Evolutionary conservation across 2,888 invertebrate species (phyloP), one percentile per base, ranked within the genome.

Genomic region (Iphiclides podalirius): DNA sequence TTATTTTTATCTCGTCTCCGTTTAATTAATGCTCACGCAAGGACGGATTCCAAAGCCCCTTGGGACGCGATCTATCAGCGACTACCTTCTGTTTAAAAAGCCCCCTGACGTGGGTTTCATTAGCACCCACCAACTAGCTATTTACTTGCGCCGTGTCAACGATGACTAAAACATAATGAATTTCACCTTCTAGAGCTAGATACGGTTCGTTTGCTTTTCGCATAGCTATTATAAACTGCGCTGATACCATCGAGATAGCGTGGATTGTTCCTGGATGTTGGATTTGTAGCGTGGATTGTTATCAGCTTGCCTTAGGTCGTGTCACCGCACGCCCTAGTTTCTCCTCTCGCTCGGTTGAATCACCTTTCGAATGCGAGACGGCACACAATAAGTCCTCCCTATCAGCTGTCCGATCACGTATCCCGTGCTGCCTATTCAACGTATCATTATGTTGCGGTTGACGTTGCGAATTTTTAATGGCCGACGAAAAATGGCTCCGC

Each of bases 281-380:
- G 3, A 4, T 4, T 20, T 6, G 20, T 20, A n/a, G n/a, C n/a
- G n/a, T n/a, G n/a, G n/a, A n/a, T n/a, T n/a, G 74, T 84, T 85
- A 85, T 84, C 84, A 73, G 72, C 62, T 71, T 69, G 72, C 60
- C 60, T 75, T 72, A 73, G 79, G 78, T 81, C 76, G 77, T 75
- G 78, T 80, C 79, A 69, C 70, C 58, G 54, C 53, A 49, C 70
- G 83, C 67, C 78, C 84, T 67, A 75, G 59, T 74, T 81, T 72
- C 59, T 58, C 59, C 65, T 64, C 60, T 60, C 55, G 60, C 51
- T 64, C 61, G 64, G 59, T 63, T 70, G 65, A 71, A 63, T 67
- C 67, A 61, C 55, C 60, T 60, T 58, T 59, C 54, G 43, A 40
- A 28, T 37, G 45, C 42, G 17, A 47, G 33, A 45, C 46, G 44